A percentile compares a stretch with the other conserved stretches of the same genome.
These are phyloP conservation scores for Aurelia aurita DNA, from an alignment of 30 jellyfish, hydroid and myxozoan genomes.

Conservation along the genomic window DNA sequence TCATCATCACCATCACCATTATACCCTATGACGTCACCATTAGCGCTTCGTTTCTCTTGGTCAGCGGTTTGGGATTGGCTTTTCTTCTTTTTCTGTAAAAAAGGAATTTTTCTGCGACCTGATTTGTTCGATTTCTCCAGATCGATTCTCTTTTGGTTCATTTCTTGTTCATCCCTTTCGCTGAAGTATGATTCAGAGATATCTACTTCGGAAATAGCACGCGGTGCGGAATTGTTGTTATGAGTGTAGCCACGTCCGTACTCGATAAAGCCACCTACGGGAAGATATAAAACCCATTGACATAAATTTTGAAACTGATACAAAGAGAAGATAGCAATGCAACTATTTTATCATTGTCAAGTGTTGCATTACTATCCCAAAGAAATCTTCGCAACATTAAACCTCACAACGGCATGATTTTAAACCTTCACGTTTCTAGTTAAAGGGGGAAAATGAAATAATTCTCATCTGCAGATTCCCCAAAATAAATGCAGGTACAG, in stretches of 20 bases:
- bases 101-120: conserved; percentile 46
- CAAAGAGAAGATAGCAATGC: no score
- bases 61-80: background rate
- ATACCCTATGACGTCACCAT: background rate
- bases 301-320: no score
- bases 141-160: conserved; percentile 22
- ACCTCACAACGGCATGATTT: no score
- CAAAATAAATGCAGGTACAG: no score
- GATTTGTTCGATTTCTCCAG: conserved; percentile 20
- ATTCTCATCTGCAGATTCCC: no score
- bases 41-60: background rate
- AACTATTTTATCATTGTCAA: no score
- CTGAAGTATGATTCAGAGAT: conserved; percentile 64
- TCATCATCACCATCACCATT: conserved; percentile 38
- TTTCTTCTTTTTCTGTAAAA: conserved; percentile 52
- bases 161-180: conserved; percentile 40
- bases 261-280: conserved; percentile 56
- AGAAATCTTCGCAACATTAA: no score
- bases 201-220: conserved; percentile 69
- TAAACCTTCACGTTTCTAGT: no score
- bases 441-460: no score
- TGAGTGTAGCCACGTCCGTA: conserved; percentile 34
- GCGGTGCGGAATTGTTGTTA: conserved; percentile 2
- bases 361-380: no score
- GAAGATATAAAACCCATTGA: background rate